Evolutionary conservation across 2,888 invertebrate species (phyloP).

Genomic region (Drosophila fulvimacula): DNA sequence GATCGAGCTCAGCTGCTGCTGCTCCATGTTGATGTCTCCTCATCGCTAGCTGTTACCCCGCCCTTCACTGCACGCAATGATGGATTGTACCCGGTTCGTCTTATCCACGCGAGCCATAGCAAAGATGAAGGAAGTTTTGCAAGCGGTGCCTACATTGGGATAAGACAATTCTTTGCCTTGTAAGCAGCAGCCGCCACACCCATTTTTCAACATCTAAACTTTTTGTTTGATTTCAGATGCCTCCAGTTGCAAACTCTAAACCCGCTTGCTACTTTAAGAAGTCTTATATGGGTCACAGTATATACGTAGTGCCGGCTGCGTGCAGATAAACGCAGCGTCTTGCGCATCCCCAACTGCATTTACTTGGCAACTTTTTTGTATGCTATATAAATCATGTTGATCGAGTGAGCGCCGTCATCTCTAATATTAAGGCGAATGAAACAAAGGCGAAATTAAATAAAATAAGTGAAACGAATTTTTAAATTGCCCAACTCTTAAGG

Average conservation of each 20-base stretch:
- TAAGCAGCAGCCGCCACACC: conserved; percentile 36
- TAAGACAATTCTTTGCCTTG: conserved; percentile 45
- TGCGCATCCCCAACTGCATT: conserved; percentile 38
- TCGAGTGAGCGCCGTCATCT: conserved; percentile 60
- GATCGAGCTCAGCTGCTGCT: conserved; percentile 46
- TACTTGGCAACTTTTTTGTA: conserved; percentile 36
- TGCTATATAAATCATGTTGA: conserved; percentile 73
- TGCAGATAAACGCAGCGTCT: conserved; percentile 44
- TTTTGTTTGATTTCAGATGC: conserved; percentile 71
- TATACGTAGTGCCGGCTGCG: conserved; percentile 38
- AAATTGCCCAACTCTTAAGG: neutral
- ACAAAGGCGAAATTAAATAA: conserved; percentile 15
- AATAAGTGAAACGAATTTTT: conserved; percentile 3
- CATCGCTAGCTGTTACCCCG: conserved; percentile 13
- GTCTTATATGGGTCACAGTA: conserved; percentile 50
- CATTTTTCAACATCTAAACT: conserved; percentile 67
- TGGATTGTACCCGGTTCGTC: conserved; percentile 71
- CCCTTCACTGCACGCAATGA: conserved; percentile 54
- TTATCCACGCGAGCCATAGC: conserved; percentile 56
- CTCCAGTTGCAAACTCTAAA: conserved; percentile 24
- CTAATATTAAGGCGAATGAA: conserved; percentile 56
- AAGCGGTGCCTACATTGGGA: conserved; percentile 64
- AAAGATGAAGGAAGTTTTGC: conserved; percentile 61
- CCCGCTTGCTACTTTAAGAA: conserved; percentile 11
- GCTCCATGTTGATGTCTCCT: conserved; percentile 20